Percentiles rank a stretch among this genome's conserved stretches.
These are phyloP conservation scores for Phalanger gymnotis DNA, from an alignment of 2,797 vertebrate genomes.

Conservation along the genomic window DNA sequence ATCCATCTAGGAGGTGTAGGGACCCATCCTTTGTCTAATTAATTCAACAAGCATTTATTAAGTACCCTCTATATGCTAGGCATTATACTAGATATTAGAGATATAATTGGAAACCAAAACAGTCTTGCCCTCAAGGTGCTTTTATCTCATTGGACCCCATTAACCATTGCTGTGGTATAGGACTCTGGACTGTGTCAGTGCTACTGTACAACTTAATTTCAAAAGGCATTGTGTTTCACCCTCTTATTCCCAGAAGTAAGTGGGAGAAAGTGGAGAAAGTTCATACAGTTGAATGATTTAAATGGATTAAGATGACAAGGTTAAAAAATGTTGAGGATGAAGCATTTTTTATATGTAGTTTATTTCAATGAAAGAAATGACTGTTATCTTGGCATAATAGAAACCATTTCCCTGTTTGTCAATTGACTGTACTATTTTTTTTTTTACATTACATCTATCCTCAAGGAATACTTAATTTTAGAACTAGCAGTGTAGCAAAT, in stretches of 20 bases:
- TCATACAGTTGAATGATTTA: slow-evolving; percentile 18
- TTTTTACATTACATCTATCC: background rate
- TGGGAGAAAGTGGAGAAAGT: background rate
- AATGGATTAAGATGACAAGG: slow-evolving; percentile 10
- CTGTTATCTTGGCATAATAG: background rate
- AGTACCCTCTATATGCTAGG: background rate
- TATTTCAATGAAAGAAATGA: background rate
- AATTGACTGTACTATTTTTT: background rate
- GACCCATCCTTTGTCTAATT: background rate
- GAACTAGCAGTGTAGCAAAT: background rate
- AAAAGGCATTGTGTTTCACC: background rate
- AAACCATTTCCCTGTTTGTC: background rate
- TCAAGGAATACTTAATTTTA: background rate
- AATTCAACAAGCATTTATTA: background rate
- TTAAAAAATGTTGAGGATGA: slow-evolving; percentile 2
- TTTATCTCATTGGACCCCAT: background rate
- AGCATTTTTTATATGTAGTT: background rate
- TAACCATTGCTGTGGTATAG: background rate
- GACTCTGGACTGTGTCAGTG: background rate
- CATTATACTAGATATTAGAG: background rate
- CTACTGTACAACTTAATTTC: background rate
- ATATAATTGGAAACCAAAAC: background rate
- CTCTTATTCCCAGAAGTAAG: background rate
- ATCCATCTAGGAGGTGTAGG: background rate
- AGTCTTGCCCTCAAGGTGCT: background rate